Base-by-base conservation (phyloP, 2,888 invertebrate genomes). In the Sarcophaga rosellei region DNA sequence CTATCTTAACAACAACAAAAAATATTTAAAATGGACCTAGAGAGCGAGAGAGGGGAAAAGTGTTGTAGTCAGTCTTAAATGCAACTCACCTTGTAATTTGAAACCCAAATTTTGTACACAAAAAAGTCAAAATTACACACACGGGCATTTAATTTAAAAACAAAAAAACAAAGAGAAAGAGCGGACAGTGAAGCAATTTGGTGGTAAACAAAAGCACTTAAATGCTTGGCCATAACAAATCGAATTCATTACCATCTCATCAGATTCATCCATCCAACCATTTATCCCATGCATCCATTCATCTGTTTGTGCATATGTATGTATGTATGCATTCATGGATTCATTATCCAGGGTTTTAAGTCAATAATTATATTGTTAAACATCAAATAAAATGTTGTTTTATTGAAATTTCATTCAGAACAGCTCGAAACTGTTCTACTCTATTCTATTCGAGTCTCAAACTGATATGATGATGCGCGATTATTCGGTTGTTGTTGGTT, bases 1-100 rank as follows among this genome's bases (percentile, higher is more conserved):
- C 11, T n/a, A 5, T 44, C n/a, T 45, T 45, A 69, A 44, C 35
- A 70, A 15, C 11, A 70, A 47, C 17, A 65, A 23, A 25, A 73
- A 59, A 66, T 59, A 44, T 72, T 72, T 47, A 63, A 79, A 70
- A 17, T 57, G 57, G 47, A 2, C 53, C 8, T 17, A 25, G 17
- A 35, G 69, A 20, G 47, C 20, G 25, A 25, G 6, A 35, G 35
- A 6, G 35, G 6, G 6, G 21, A 57, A 3, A 59, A 53, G 53
- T 57, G 59, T 17, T 68, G 8, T 77, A n/a, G 21, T 45, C 57
- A 74, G 77, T 77, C 66, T 84, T 68, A 23, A 77, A n/a, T 87
- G 88, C 88, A 89, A 90, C 90, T 91, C 91, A 92, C 92, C 91
- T 92, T 91, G 92, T 92, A 92, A 92, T 92, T 92, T 92, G 91